These are phyloP conservation scores for Platichthys flesus DNA, from an alignment of 2,113 vertebrate species.

Conservation along the genomic window DNA sequence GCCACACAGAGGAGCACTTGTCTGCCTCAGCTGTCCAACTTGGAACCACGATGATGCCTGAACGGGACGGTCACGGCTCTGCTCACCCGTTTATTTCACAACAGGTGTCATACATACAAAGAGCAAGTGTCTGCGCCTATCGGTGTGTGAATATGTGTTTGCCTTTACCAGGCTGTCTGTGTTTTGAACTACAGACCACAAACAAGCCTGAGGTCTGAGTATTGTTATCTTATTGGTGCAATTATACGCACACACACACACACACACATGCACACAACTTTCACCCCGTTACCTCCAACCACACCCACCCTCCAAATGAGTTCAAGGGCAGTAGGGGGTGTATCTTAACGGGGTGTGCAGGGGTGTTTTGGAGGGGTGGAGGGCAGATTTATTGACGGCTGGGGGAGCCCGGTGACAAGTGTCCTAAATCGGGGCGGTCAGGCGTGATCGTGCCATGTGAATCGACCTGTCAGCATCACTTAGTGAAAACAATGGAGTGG, in stretches of 20 bases:
- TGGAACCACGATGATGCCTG: slow-evolving; percentile 56
- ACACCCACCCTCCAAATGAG: slow-evolving; percentile 52
- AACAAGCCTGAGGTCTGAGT: slow-evolving; percentile 75
- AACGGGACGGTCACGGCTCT: slow-evolving; percentile 41
- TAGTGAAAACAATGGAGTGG: slow-evolving; percentile 71
- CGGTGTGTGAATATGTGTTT: slow-evolving; percentile 5
- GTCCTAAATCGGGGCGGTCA: slow-evolving; percentile 66
- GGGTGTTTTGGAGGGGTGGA: slow-evolving; percentile 35
- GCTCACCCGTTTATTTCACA: slow-evolving; percentile 56
- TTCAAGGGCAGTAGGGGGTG: slow-evolving; percentile 61
- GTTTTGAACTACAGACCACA: slow-evolving; percentile 74
- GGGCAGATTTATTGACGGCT: slow-evolving; percentile 55
- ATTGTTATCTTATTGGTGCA: slow-evolving; percentile 85
- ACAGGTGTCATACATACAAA: slow-evolving; percentile 73
- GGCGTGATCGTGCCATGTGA: slow-evolving; percentile 73
- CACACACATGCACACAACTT: slow-evolving; percentile 44
- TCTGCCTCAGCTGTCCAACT: slow-evolving; percentile 58
- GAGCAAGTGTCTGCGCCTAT: slow-evolving; percentile 54
- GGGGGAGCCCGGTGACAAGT: slow-evolving; percentile 63
- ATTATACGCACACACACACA: slow-evolving; percentile 66
- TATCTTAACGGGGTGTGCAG: slow-evolving; percentile 20
- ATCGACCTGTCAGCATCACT: slow-evolving; percentile 79
- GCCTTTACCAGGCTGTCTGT: slow-evolving; percentile 1
- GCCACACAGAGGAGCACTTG: slow-evolving; percentile 47
- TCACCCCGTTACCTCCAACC: slow-evolving; percentile 44